Base-by-base conservation (phyloP, 2,888 invertebrate genomes). In the Ormyrus nitidulus region DNA sequence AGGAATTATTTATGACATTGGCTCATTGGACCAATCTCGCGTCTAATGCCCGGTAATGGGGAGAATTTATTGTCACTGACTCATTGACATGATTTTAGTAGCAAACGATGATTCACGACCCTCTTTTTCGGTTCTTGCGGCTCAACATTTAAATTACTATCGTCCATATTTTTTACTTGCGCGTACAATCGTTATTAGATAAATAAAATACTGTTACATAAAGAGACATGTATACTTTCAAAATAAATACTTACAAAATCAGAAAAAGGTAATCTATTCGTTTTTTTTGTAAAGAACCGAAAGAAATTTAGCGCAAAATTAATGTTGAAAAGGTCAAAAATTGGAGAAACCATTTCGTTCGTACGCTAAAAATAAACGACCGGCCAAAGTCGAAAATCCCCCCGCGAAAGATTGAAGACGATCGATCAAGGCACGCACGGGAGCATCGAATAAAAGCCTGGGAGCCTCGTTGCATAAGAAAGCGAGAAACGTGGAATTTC, bases 1-100 rank as follows among this genome's bases (percentile, higher is more conserved):
- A 7, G 61, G 54, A 75, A 80, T 76, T 80, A 80, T 80, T 76
- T 71, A 76, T 71, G 79, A 49, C 75, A 80, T 76, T 80, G 75
- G 70, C 65, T 79, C 61, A 48, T 65, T 51, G 51, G 58, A 4
- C 65, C 68, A 68, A 76, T 70, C 64, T 44, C 56, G 62, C 61
- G 34, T n/a, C 51, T 58, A 62, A 76, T 62, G 48, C 56, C 13
- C 71, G 53, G 10, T 75, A 79, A 79, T 79, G 48, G 64, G 59
- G 65, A 59, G 62, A 79, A 71, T 75, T 79, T 71, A 72, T 48
- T 66, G 48, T 62, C 46, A 77, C 80, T 77, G 68, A 69, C 77
- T 80, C 77, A 77, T 77, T 77, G 77, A 69, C 77, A 80, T 77
- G 77, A 77, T 73, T 80, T 80, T 68, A 19, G 6, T 53, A 5